phyloP scores from a whole-genome alignment of 2,113 vertebrate species.

The Orthonyx spaldingii region DNA sequence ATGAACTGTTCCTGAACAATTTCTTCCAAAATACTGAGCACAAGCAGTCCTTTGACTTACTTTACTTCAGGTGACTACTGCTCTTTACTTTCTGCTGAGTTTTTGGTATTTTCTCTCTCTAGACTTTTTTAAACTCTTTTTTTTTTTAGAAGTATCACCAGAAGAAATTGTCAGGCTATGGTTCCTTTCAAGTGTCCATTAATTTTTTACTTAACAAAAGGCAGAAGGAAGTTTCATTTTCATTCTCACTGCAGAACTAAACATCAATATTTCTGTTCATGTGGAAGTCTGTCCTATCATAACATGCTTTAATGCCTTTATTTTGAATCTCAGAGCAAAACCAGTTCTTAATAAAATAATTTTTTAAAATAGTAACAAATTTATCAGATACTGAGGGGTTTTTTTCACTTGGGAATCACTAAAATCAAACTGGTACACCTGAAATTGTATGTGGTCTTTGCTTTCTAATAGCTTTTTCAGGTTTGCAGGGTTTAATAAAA shows the following conservation, averaged over 20 bases:
- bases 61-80: neutral
- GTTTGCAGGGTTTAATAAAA: neutral
- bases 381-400: neutral
- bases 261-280: neutral
- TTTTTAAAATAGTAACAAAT: neutral
- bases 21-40: conserved; percentile 30
- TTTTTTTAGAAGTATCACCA: neutral
- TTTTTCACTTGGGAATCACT: neutral
- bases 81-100: neutral
- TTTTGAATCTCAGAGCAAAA: neutral
- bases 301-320: neutral
- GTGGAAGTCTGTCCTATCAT: neutral
- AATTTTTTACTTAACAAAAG: neutral
- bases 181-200: neutral
- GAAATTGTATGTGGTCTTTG: neutral
- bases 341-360: neutral
- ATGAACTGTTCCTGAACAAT: conserved; percentile 56
- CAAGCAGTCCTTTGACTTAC: conserved; percentile 25
- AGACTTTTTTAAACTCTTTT: neutral
- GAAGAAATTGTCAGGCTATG: neutral
- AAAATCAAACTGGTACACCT: neutral
- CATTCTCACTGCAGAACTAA: neutral
- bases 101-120: neutral
- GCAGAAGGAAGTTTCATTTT: neutral
- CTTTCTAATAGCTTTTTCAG: neutral